These are phyloP conservation scores for Macrochelys suwanniensis DNA, from an alignment of 2,797 vertebrate genomes.

Conservation along the genomic window DNA sequence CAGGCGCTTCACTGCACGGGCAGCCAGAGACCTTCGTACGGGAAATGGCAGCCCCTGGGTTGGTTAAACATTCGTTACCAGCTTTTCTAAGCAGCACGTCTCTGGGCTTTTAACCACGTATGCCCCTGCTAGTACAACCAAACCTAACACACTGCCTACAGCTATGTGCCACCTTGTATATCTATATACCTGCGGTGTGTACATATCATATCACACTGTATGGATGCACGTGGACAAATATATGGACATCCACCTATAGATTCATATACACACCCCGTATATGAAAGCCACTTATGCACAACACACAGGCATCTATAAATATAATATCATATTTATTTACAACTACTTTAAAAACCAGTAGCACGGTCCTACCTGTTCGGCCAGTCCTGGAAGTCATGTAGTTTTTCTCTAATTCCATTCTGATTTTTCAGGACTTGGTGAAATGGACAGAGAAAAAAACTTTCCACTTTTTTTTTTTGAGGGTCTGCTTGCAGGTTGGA, in stretches of 20 bases:
- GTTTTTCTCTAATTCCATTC: conserved; percentile 93
- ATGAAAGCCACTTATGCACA: not conserved
- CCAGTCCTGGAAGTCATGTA: conserved; percentile 88
- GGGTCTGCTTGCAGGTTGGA: conserved; percentile 88
- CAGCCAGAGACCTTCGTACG: not conserved
- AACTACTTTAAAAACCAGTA: not conserved
- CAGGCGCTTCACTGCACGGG: not conserved
- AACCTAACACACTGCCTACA: not conserved
- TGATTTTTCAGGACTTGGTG: conserved; percentile 77
- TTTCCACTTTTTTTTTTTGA: conserved; percentile 80
- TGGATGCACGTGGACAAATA: not conserved
- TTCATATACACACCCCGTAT: not conserved
- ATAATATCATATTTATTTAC: not conserved
- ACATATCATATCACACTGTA: not conserved
- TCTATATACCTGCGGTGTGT: not conserved
- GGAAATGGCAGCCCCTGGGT: not conserved
- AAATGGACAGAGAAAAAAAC: conserved; percentile 78
- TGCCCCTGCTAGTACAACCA: not conserved
- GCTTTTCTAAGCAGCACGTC: not conserved
- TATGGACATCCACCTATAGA: not conserved
- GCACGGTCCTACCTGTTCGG: conserved; percentile 91
- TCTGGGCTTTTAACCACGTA: not conserved
- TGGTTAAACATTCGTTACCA: too few relatives aligned
- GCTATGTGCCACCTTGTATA: too few relatives aligned
- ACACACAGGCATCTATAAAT: too few relatives aligned